phyloP scores from a whole-genome alignment of 2,888 invertebrate genomes.

The Saturnia pavonia region DNA sequence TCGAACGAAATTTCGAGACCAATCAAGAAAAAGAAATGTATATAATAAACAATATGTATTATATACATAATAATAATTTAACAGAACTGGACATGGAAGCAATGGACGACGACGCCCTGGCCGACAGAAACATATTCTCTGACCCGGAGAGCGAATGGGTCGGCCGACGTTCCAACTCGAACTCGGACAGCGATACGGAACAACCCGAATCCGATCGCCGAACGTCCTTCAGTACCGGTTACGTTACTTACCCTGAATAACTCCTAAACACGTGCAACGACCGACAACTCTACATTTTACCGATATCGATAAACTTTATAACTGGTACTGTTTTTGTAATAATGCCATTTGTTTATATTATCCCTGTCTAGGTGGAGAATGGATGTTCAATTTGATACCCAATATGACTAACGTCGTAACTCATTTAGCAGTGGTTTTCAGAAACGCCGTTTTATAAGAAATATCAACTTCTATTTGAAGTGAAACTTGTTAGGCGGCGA shows the following conservation, averaged over 20 bases:
- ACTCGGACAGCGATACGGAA: conserved; percentile 62
- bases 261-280: background rate
- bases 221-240: background rate
- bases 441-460: too few species aligned
- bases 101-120: conserved; percentile 77
- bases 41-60: too few species aligned
- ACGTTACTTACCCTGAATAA: conserved; percentile 19
- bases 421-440: too few species aligned
- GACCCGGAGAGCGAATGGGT: conserved; percentile 88
- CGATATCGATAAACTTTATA: conserved; percentile 1
- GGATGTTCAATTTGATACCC: too few species aligned
- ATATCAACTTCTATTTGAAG: too few species aligned
- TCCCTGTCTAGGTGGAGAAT: too few species aligned
- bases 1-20: too few species aligned
- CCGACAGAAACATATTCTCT: conserved; percentile 84
- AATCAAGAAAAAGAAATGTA: too few species aligned
- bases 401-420: too few species aligned
- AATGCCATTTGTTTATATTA: background rate
- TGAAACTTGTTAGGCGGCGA: too few species aligned
- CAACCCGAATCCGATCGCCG: conserved; percentile 80
- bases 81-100: conserved; percentile 62
- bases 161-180: conserved; percentile 44
- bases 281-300: background rate
- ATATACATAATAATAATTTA: too few species aligned
- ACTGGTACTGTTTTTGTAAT: background rate